Evolutionary conservation across 2,797 vertebrate genomes (phyloP).

Genomic region (Tympanoctomys barrerae): DNA sequence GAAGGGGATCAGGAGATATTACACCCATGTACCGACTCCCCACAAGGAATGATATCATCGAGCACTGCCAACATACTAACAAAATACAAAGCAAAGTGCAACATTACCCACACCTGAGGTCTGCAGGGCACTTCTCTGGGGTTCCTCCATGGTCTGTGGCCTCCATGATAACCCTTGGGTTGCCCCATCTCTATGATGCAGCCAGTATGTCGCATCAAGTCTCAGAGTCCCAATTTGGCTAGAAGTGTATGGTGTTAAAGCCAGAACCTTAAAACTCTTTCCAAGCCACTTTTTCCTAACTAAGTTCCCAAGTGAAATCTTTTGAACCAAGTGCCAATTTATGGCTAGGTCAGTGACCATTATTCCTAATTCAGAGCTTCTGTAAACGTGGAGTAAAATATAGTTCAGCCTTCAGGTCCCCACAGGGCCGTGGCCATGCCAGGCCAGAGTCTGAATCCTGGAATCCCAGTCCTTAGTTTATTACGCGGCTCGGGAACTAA

Average conservation of each 20-base stretch:
- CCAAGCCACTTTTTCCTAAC: background rate
- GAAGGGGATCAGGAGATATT: background rate
- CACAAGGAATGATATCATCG: background rate
- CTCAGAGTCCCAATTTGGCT: background rate
- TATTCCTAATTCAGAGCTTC: background rate
- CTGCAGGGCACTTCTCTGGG: background rate
- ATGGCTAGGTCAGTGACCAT: background rate
- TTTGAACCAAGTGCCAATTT: background rate
- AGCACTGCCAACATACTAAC: background rate
- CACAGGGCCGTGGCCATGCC: background rate
- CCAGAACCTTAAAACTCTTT: background rate
- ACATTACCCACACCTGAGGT: no score
- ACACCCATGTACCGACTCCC: background rate
- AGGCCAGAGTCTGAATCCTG: background rate
- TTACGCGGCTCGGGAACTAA: background rate
- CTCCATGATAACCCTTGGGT: background rate
- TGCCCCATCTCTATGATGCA: background rate
- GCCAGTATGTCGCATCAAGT: background rate
- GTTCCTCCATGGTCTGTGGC: background rate
- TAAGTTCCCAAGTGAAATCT: background rate
- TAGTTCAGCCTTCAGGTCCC: background rate
- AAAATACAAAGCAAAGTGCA: background rate
- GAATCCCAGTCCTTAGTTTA: background rate
- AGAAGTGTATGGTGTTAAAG: background rate
- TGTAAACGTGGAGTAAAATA: background rate